A percentile compares a stretch with the other conserved stretches of the same genome.
Evolutionary conservation across 2,113 vertebrate genomes (phyloP).

Genomic region (Australoheros scitulus): DNA sequence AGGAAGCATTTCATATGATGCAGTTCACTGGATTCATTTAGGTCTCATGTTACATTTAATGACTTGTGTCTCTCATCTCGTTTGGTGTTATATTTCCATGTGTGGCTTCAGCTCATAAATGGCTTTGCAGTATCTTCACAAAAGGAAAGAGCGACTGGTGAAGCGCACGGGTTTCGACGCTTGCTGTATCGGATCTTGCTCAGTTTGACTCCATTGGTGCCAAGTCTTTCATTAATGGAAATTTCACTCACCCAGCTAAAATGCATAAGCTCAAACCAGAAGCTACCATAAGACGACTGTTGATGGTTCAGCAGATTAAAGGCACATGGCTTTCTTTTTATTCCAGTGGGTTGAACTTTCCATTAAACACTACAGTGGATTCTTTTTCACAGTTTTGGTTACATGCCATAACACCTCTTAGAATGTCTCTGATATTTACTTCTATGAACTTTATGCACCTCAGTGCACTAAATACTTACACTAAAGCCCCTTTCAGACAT

Average conservation of each 20-base stretch:
- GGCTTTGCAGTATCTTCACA: background rate
- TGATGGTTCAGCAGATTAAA: constrained; percentile 73
- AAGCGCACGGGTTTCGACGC: background rate
- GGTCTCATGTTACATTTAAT: background rate
- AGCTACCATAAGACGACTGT: constrained; percentile 65
- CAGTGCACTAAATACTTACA: background rate
- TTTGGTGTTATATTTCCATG: background rate
- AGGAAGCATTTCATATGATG: background rate
- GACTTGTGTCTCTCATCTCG: background rate
- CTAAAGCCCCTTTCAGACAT: background rate
- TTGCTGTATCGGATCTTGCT: background rate
- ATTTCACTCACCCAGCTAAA: constrained; percentile 20
- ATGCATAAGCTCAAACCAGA: constrained; percentile 38
- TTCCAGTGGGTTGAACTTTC: constrained; percentile 26
- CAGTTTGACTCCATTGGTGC: background rate
- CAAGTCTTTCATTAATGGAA: background rate
- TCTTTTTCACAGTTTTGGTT: background rate
- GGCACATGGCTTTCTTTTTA: constrained; percentile 35
- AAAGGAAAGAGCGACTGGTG: background rate
- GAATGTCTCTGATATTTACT: background rate
- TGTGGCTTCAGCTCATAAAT: constrained; percentile 17
- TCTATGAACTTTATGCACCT: background rate
- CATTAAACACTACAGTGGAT: constrained; percentile 18
- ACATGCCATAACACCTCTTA: background rate
- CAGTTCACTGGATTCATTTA: constrained; percentile 42